phyloP scores from a whole-genome alignment of 2,113 vertebrate species.

The Aphyosemion australe region DNA sequence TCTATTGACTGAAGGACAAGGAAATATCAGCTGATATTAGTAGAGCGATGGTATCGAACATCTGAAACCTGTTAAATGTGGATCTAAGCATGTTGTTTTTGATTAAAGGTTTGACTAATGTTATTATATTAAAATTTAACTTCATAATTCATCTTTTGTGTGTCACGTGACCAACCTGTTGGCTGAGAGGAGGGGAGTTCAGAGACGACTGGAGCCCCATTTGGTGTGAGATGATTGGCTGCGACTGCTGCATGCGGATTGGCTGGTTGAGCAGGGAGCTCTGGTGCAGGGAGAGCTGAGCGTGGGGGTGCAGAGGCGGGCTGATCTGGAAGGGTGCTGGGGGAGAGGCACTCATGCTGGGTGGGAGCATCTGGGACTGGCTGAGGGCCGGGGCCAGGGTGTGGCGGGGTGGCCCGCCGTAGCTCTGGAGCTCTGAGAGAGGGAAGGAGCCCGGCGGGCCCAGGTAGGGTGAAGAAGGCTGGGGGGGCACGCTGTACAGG shows the following conservation, averaged over 20 bases:
- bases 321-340: slow-evolving; percentile 94
- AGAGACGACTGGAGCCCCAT: slow-evolving; percentile 96
- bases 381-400: slow-evolving; percentile 85
- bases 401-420: slow-evolving; percentile 85
- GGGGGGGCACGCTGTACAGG: slow-evolving; percentile 89
- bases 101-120: not conserved
- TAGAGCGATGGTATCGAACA: too few species aligned
- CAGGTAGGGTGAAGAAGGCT: slow-evolving; percentile 89
- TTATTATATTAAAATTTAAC: not conserved
- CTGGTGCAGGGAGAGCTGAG: slow-evolving; percentile 95
- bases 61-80: too few species aligned
- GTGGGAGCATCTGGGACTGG: slow-evolving; percentile 90
- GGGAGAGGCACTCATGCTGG: slow-evolving; percentile 93
- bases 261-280: slow-evolving; percentile 92
- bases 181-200: slow-evolving; percentile 91
- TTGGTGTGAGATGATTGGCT: slow-evolving; percentile 93
- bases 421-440: slow-evolving; percentile 92
- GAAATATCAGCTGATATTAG: not conserved
- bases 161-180: slow-evolving; percentile 85
- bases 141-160: not conserved
- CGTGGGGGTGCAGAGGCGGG: slow-evolving; percentile 88
- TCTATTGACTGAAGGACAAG: not conserved
- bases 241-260: slow-evolving; percentile 95
- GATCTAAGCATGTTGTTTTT: not conserved
- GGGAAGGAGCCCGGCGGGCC: slow-evolving; percentile 90